Evolutionary conservation across 2,113 vertebrate genomes (phyloP), one percentile per base, ranked within the genome.

Genomic region (Onychostoma macrolepis): DNA sequence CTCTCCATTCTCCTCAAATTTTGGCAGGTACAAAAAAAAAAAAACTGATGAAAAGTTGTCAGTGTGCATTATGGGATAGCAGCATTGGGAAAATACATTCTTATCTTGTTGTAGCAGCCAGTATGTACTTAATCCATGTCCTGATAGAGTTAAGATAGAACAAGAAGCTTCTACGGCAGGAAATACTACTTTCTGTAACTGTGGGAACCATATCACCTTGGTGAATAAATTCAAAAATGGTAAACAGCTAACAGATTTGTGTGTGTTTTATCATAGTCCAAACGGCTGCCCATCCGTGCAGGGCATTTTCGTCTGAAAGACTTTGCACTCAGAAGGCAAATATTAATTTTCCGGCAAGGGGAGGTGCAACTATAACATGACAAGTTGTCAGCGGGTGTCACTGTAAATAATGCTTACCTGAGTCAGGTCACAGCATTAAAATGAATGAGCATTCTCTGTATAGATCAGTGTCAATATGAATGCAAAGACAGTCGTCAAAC

Each of bases 101-200:
- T 90, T 85, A 87, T 87, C 89, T 79, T 80, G 26, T 83, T 15
- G 82, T 71, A 50, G 84, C 89, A 90, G 86, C 75, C 86, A 58
- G 75, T 84, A 82, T 33, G 77, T 67, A 74, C 71, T 58, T 61
- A 80, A 45, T 86, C 84, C 74, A 79, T 67, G 72, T 48, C 77
- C 85, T 86, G 87, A 86, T 87, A 79, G 56, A 86, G 74, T 74
- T 85, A 69, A 38, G 88, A 88, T 89, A 86, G 80, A 83, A 21
- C 71, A 28, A 76, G 30, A 80, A 15, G 17, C 30, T 30, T 58
- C 30, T 7, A 74, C 50, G 28, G n/a, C 15, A 48, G 4, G 7
- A 71, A 75, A 86, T 48, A 26, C 63, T 72, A 53, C 63, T 80
- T 86, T 24, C 77, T 4, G 45, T 72, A 19, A 56, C 33, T 26